These are phyloP conservation scores for Zaprionus inermis DNA, from an alignment of 1,140 invertebrate genomes.

Conservation along the genomic window DNA sequence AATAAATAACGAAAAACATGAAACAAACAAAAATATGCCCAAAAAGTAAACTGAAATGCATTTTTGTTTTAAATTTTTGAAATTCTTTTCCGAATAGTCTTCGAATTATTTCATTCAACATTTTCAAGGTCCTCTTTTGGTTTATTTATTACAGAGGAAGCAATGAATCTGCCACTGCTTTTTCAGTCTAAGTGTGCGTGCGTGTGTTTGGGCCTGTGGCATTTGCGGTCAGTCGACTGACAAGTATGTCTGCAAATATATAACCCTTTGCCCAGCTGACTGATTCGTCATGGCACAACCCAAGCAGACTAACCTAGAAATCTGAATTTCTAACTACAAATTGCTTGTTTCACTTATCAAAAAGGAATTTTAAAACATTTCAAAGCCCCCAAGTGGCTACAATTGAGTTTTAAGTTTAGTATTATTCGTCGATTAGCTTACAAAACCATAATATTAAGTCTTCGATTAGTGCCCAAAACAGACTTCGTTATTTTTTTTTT, in stretches of 20 bases:
- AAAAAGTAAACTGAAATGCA: constrained; percentile 2
- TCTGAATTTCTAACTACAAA: constrained; percentile 1
- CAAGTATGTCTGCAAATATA: constrained; percentile 10
- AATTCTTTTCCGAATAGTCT: constrained; percentile 39
- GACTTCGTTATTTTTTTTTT: too few species aligned
- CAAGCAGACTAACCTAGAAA: neutral
- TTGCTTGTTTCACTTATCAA: neutral
- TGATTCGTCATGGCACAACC: neutral
- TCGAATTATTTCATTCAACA: constrained; percentile 42
- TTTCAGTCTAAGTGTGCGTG: neutral
- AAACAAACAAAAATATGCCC: constrained; percentile 10
- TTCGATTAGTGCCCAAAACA: too few species aligned
- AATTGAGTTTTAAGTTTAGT: neutral
- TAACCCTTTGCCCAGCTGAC: constrained; percentile 7
- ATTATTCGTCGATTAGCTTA: neutral
- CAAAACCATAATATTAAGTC: neutral
- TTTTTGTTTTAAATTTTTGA: constrained; percentile 42
- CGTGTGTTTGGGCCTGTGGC: constrained; percentile 2
- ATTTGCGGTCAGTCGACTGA: constrained; percentile 7
- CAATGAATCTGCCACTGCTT: constrained; percentile 30
- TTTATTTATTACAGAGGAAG: constrained; percentile 42
- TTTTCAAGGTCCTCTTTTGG: constrained; percentile 41
- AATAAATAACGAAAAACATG: constrained; percentile 22
- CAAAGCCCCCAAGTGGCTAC: neutral
- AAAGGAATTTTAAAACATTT: neutral